A percentile compares a stretch with the other conserved stretches of the same genome.
Conservation (phyloP, 2,888 invertebrate genomes). For the Perizoma affinitatum region DNA sequence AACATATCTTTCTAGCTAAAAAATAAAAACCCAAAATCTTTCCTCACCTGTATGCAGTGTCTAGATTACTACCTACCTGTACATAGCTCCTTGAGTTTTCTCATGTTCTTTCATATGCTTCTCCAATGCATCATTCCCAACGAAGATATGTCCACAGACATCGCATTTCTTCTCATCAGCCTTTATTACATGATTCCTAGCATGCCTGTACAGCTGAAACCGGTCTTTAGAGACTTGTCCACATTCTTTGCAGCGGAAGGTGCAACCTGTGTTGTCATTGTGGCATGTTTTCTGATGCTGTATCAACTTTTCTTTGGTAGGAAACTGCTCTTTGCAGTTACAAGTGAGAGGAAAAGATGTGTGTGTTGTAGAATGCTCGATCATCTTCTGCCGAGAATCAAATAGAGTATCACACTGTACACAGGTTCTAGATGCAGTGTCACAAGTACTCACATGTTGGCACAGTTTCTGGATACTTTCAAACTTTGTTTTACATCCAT, state of each 20-base stretch:
- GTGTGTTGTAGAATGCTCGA: slow-evolving; percentile 64
- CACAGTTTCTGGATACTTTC: slow-evolving; percentile 63
- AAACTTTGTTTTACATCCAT: slow-evolving; percentile 67
- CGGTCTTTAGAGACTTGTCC: slow-evolving; percentile 65
- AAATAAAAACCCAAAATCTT: no score
- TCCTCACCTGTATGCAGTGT: background rate
- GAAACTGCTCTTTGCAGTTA: slow-evolving; percentile 64
- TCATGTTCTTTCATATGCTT: slow-evolving; percentile 68
- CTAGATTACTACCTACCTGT: slow-evolving; percentile 52
- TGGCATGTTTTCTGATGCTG: slow-evolving; percentile 67
- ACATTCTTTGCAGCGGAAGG: slow-evolving; percentile 73
- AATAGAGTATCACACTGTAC: slow-evolving; percentile 65
- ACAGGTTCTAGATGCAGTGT: slow-evolving; percentile 66
- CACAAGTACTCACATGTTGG: slow-evolving; percentile 71
- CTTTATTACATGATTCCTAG: slow-evolving; percentile 64
- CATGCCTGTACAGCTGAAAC: slow-evolving; percentile 69
- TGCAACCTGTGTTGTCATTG: slow-evolving; percentile 55
- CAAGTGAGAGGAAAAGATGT: slow-evolving; percentile 49
- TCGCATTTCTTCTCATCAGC: slow-evolving; percentile 64
- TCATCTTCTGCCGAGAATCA: slow-evolving; percentile 71
- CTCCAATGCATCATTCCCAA: slow-evolving; percentile 56
- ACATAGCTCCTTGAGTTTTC: slow-evolving; percentile 49
- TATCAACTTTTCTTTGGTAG: slow-evolving; percentile 55
- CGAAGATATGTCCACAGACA: slow-evolving; percentile 65
- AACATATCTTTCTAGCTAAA: no score